phyloP scores from a whole-genome alignment of 1,140 invertebrate species.

The Neocloeon triangulifer region DNA sequence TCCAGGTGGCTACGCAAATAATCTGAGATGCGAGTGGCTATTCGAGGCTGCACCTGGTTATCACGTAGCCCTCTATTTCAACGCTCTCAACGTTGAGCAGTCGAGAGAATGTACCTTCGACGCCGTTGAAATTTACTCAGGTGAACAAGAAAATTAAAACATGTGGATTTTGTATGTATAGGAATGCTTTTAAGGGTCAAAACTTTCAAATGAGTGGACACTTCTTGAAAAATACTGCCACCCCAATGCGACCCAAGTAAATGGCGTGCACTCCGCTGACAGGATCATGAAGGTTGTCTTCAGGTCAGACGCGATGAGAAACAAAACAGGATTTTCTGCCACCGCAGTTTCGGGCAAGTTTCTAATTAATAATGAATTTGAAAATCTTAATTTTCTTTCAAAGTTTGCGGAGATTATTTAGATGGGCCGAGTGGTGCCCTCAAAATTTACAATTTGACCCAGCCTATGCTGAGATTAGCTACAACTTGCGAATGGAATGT shows the following conservation, averaged over 20 bases:
- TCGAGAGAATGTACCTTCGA: conserved; percentile 27
- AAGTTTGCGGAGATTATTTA: conserved; percentile 33
- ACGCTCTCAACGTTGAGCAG: conserved; percentile 30
- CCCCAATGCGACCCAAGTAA: conserved; percentile 15
- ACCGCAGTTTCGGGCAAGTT: conserved; percentile 17
- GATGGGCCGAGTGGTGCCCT: conserved; percentile 17
- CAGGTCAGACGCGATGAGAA: conserved; percentile 19
- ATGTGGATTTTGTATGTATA: too few relatives aligned
- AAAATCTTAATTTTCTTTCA: too few relatives aligned
- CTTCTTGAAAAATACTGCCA: conserved; percentile 29
- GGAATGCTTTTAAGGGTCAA: conserved; percentile 20
- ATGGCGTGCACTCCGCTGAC: conserved; percentile 16
- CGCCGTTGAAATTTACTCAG: conserved; percentile 25
- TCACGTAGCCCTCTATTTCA: conserved; percentile 30
- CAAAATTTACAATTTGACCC: conserved; percentile 11
- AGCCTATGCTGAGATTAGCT: conserved; percentile 5
- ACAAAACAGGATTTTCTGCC: conserved; percentile 32
- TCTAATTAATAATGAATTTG: too few relatives aligned
- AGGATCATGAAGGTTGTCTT: conserved; percentile 32
- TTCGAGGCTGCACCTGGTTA: conserved; percentile 28
- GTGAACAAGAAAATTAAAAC: too few relatives aligned
- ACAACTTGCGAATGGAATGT: conserved; percentile 43
- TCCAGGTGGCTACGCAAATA: conserved; percentile 41
- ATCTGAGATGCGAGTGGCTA: conserved; percentile 52
- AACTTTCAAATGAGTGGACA: conserved; percentile 20